A percentile compares a stretch with the other conserved stretches of the same genome.
Conservation (phyloP, 2,888 invertebrate genomes). For the Octodonta nipae region DNA sequence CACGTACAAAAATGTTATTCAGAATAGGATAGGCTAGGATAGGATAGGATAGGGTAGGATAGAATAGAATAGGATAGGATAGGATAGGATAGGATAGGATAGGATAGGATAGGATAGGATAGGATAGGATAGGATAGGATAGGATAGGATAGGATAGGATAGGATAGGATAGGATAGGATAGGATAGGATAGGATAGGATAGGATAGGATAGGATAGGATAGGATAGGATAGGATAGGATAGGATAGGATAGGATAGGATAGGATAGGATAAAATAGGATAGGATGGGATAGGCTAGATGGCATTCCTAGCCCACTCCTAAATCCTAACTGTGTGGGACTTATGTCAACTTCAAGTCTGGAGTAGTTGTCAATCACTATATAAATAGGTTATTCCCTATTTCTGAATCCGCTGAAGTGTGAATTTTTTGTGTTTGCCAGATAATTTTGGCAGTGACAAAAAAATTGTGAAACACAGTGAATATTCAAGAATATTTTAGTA, state of each 20-base stretch:
- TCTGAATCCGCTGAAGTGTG: no score
- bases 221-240: constrained; percentile 5
- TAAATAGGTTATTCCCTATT: no score
- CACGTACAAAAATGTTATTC: no score
- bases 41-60: constrained; percentile 5
- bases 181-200: constrained; percentile 4
- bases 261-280: constrained; percentile 5
- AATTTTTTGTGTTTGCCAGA: no score
- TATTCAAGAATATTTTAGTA: no score
- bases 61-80: constrained; percentile 5
- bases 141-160: constrained; percentile 5
- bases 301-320: no score
- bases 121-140: constrained; percentile 4
- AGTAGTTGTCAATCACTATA: no score
- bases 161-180: constrained; percentile 5
- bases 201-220: constrained; percentile 5
- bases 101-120: constrained; percentile 5
- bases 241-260: constrained; percentile 4
- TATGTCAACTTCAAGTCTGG: no score
- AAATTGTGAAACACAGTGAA: no score
- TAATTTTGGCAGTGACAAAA: no score
- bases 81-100: constrained; percentile 5
- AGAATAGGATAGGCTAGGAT: constrained; percentile 2
- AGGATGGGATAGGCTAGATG: constrained; percentile 4
- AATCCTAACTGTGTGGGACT: no score